Conservation (phyloP, 2,797 vertebrate genomes). For the Heterohyrax brucei region DNA sequence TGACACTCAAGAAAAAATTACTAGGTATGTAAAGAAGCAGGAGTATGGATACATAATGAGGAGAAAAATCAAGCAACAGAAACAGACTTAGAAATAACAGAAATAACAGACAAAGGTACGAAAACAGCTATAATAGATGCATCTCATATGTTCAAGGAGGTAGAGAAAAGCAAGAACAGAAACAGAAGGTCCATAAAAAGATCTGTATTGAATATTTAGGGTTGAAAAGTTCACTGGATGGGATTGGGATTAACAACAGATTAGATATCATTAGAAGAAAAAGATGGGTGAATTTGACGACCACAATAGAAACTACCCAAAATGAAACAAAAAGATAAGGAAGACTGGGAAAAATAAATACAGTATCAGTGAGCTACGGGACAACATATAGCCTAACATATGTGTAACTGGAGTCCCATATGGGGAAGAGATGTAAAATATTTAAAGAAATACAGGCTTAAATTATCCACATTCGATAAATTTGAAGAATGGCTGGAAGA, state of each 20-base stretch:
- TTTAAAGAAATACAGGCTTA: slow-evolving; percentile 31
- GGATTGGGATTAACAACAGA: not conserved
- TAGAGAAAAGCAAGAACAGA: slow-evolving; percentile 44
- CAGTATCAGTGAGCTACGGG: not conserved
- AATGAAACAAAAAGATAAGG: slow-evolving; percentile 37
- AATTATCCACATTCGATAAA: slow-evolving; percentile 2
- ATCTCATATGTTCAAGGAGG: not conserved
- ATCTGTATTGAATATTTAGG: not conserved
- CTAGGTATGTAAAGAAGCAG: not conserved
- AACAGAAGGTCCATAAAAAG: slow-evolving; percentile 29
- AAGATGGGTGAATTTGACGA: slow-evolving; percentile 23
- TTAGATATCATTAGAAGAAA: not conserved
- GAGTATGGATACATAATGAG: slow-evolving; percentile 17
- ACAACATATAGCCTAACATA: not conserved
- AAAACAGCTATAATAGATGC: slow-evolving; percentile 16
- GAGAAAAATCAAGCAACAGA: slow-evolving; percentile 18
- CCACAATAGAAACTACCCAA: not conserved
- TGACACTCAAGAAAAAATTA: slow-evolving; percentile 53
- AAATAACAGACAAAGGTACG: not conserved
- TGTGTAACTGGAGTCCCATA: slow-evolving; percentile 12
- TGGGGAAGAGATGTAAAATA: not conserved
- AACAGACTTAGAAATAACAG: not conserved
- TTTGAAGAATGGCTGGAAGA: slow-evolving; percentile 30
- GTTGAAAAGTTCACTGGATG: slow-evolving; percentile 21
- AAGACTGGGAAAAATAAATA: slow-evolving; percentile 5